A percentile compares a stretch with the other conserved stretches of the same genome.
Evolutionary conservation across 2,113 vertebrate species (phyloP).

Genomic region (Alethe castanea): DNA sequence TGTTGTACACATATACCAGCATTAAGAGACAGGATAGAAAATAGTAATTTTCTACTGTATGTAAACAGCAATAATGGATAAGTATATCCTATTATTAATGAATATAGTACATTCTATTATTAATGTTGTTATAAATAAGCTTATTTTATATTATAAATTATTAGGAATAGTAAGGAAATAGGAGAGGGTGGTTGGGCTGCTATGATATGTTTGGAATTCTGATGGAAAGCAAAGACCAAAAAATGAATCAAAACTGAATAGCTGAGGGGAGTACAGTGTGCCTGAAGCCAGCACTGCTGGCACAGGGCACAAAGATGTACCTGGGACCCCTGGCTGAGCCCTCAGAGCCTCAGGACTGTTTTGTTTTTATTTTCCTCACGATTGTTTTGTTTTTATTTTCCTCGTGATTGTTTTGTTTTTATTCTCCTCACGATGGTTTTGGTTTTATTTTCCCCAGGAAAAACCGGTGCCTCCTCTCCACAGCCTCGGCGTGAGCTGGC

Average conservation of each 20-base stretch:
- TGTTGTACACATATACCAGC: rapidly evolving
- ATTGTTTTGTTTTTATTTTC: too few species aligned
- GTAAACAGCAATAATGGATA: neutral
- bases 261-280: rapidly evolving
- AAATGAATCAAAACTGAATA: rapidly evolving
- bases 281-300: neutral
- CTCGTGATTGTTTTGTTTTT: too few species aligned
- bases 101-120: neutral
- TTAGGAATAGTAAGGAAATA: neutral
- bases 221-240: neutral
- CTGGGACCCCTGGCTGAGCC: neutral
- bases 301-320: rapidly evolving
- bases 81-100: neutral
- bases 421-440: too few species aligned
- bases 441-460: constrained; percentile 47
- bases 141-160: neutral
- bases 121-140: neutral
- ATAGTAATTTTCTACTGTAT: rapidly evolving
- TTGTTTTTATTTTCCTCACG: too few species aligned
- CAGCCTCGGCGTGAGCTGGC: constrained; percentile 64
- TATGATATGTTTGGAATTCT: neutral
- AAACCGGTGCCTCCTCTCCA: constrained; percentile 73
- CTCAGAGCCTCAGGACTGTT: rapidly evolving
- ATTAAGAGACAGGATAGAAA: neutral
- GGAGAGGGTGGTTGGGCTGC: rapidly evolving